Evolutionary conservation across 2,113 vertebrate species (phyloP).

Genomic region (Saguinus imperator): DNA sequence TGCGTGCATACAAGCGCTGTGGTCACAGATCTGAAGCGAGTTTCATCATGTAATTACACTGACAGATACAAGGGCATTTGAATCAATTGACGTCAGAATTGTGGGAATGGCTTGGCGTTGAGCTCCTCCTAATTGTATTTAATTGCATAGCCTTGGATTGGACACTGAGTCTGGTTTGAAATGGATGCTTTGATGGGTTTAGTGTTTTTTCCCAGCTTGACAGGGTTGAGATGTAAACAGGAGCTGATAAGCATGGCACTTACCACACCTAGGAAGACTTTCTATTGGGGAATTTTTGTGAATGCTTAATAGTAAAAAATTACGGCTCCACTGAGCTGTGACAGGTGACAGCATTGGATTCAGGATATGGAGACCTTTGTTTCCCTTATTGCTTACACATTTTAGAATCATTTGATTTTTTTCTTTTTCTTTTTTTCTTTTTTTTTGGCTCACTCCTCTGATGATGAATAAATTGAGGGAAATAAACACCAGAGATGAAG

Average conservation of each 20-base stretch:
- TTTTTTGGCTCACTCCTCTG: background rate
- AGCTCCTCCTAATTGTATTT: slow-evolving; percentile 49
- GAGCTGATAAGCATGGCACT: slow-evolving; percentile 39
- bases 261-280: background rate
- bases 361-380: background rate
- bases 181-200: slow-evolving; percentile 27
- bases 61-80: background rate
- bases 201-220: slow-evolving; percentile 58
- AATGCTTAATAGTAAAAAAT: background rate
- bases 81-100: background rate
- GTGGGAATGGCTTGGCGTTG: background rate
- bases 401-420: background rate
- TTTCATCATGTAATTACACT: background rate
- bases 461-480: background rate
- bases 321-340: background rate
- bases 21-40: background rate
- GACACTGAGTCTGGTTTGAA: slow-evolving; percentile 41
- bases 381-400: background rate
- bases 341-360: background rate
- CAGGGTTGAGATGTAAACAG: slow-evolving; percentile 42
- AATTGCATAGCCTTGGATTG: slow-evolving; percentile 33
- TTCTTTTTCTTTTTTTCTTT: background rate
- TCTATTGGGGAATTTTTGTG: slow-evolving; percentile 46
- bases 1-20: background rate
- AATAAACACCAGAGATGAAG: background rate